Conservation (phyloP, 2,113 vertebrate genomes). For the Tachuris rubrigastra region DNA sequence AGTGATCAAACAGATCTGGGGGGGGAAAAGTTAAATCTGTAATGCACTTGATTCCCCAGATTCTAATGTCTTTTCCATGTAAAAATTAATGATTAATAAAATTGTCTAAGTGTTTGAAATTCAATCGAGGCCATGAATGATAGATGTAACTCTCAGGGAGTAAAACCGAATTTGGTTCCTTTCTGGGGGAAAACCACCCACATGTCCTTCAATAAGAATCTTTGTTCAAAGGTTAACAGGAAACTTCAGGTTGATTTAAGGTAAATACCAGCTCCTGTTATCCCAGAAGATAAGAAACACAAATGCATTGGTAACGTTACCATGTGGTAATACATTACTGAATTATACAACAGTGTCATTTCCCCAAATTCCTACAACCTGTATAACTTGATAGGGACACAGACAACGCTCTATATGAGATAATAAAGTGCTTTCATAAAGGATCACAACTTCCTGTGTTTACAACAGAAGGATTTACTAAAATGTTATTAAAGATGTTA, state of each 20-base stretch:
- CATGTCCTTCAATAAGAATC: not conserved
- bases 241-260: not conserved
- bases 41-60: not conserved
- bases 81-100: not conserved
- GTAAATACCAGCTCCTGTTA: not conserved
- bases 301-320: not conserved
- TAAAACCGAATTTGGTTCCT: not conserved
- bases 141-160: not conserved
- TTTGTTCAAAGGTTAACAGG: not conserved
- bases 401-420: not conserved
- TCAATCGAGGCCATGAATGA: not conserved
- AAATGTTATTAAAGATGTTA: not conserved
- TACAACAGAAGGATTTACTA: not conserved
- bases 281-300: not conserved
- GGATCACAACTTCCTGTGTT: slow-evolving; percentile 1
- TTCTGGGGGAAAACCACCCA: not conserved
- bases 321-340: not conserved
- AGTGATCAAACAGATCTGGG: not conserved
- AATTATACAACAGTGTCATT: not conserved
- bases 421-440: slow-evolving; percentile 42
- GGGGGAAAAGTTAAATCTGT: not conserved
- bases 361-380: not conserved
- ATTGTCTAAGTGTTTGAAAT: not conserved
- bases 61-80: not conserved
- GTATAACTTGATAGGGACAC: not conserved